Evolutionary conservation across 2,888 invertebrate genomes (phyloP), one percentile per base, ranked within the genome.

Genomic region (Cataglyphis livida): DNA sequence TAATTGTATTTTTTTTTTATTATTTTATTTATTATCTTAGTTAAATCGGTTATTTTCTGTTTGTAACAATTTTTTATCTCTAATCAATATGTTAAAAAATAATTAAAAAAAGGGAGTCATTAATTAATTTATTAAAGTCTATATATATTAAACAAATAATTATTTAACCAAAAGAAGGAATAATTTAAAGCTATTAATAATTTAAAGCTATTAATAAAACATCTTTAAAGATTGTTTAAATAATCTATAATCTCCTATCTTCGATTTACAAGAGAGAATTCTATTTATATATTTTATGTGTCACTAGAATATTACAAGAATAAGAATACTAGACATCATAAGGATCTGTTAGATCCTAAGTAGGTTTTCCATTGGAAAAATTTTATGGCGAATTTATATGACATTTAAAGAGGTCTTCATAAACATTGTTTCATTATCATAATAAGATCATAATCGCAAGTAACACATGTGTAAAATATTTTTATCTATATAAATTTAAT

Each of bases 1-100:
- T 73, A 25, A 25, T 59, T 25, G 15, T n/a, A 41, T 28, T 41
- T 73, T 38, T 71, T 38, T 71, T 70, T 12, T 0, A 70, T 38
- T 38, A 28, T 0, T 59, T 73, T 25, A 0, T 35, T 21, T 1
- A 9, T 71, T 1, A 25, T 66, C 44, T 25, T 57, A 35, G 18
- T 38, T 18, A 51, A 54, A 54, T 57, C 1, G 5, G 4, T 38
- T 18, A 21, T 15, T 71, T 48, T 18, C 3, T 35, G 18, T 71
- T 59, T 1, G n/a, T 25, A 41, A 28, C n/a, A 28, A n/a, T 28
- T 2, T 38, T 54, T 21, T 10, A 1, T 10, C 18, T 57, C 3
- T 54, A 57, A 38, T 71, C 3, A 57, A 9, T 35, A 35, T 25
- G 25, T 57, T 71, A 38, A 57, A 71, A 18, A 21, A 7, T 25